Evolutionary conservation across 1,140 invertebrate genomes (phyloP).

Genomic region (Drosophila navojoa): DNA sequence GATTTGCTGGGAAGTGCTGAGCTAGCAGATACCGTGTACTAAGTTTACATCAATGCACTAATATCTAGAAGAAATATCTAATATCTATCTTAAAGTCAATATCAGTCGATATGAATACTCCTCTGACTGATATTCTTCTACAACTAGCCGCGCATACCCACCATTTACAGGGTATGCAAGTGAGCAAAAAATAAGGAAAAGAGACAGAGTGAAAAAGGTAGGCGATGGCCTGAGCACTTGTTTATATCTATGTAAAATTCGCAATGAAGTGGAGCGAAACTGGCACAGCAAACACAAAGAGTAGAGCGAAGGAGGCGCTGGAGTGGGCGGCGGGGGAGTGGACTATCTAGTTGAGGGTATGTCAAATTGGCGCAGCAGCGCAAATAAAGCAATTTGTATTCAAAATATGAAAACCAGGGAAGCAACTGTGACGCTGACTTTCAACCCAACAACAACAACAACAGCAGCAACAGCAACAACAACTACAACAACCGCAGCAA

Average conservation of each 20-base stretch:
- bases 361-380: slow-evolving; percentile 76
- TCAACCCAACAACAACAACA: slow-evolving; percentile 11
- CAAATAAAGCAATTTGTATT: slow-evolving; percentile 84
- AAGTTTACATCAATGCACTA: too few relatives aligned
- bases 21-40: not conserved
- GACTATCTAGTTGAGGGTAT: slow-evolving; percentile 1
- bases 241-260: slow-evolving; percentile 76
- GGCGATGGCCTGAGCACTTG: slow-evolving; percentile 70
- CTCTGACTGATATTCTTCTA: too few relatives aligned
- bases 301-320: not conserved
- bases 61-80: too few relatives aligned
- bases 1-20: not conserved
- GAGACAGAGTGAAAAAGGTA: slow-evolving; percentile 53
- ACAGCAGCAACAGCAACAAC: not conserved
- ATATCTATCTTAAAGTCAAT: too few relatives aligned
- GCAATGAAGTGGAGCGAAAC: slow-evolving; percentile 53
- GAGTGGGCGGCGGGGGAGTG: not conserved
- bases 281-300: slow-evolving; percentile 30
- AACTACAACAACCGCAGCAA: not conserved
- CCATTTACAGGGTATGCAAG: slow-evolving; percentile 3
- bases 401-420: slow-evolving; percentile 80
- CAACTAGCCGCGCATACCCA: not conserved
- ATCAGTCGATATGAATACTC: too few relatives aligned
- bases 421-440: slow-evolving; percentile 62
- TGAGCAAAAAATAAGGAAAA: slow-evolving; percentile 9